Conservation (phyloP, 2,888 invertebrate species). For the Lucinisca nassula region DNA sequence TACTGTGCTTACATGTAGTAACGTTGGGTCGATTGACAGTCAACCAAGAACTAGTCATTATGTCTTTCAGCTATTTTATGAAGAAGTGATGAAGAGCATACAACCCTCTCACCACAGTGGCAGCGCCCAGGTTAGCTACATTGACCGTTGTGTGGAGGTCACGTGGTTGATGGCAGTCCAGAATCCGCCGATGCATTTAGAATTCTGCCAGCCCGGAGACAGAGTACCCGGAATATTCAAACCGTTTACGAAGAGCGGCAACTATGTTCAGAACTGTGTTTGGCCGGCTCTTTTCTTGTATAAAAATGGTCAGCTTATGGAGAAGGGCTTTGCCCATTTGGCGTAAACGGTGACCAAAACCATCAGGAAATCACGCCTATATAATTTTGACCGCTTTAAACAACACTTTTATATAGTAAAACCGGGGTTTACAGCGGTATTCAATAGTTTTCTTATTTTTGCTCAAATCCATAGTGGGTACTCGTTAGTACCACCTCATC, state of each 20-base stretch:
- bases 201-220: conserved; percentile 62
- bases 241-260: conserved; percentile 65
- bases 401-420: too few relatives aligned
- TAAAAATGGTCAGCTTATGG: conserved; percentile 59
- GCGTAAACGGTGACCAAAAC: conserved; percentile 1
- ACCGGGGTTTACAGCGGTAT: too few relatives aligned
- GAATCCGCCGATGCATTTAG: conserved; percentile 63
- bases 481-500: too few relatives aligned
- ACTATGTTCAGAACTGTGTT: conserved; percentile 59
- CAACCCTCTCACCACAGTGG: conserved; percentile 57
- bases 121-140: conserved; percentile 47
- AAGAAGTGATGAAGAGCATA: conserved; percentile 63
- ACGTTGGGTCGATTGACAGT: too few relatives aligned
- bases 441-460: too few relatives aligned
- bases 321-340: conserved; percentile 65
- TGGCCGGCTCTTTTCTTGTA: conserved; percentile 62
- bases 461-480: too few relatives aligned
- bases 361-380: too few relatives aligned
- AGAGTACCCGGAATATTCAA: conserved; percentile 30
- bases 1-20: too few relatives aligned
- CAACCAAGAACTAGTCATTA: too few relatives aligned
- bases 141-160: conserved; percentile 63
- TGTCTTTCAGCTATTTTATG: conserved; percentile 59
- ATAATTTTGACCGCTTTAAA: too few relatives aligned
- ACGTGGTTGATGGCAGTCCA: conserved; percentile 65